A percentile compares a stretch with the other conserved stretches of the same genome.
Conservation (phyloP, 2,797 vertebrate species). For the Enteromius argenteus region DNA sequence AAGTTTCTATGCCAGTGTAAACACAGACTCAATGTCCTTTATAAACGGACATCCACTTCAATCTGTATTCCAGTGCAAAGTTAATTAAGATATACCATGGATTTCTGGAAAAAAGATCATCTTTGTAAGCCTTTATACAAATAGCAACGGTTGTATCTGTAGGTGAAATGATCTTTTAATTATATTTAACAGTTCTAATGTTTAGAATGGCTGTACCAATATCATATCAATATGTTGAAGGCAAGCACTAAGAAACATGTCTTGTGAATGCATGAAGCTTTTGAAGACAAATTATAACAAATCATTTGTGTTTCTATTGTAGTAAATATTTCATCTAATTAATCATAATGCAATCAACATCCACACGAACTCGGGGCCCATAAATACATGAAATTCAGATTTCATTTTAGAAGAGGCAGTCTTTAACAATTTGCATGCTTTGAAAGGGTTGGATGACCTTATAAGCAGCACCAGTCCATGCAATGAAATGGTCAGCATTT, state of each 20-base stretch:
- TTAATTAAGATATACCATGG: neutral
- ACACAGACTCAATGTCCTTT: neutral
- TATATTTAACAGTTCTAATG: neutral
- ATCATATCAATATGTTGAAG: neutral
- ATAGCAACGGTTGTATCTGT: neutral
- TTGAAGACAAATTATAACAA: neutral
- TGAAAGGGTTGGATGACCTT: neutral
- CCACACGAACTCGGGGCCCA: neutral
- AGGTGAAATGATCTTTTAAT: neutral
- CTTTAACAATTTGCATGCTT: neutral
- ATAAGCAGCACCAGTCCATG: neutral
- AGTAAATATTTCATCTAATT: neutral
- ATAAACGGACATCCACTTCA: neutral
- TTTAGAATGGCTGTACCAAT: neutral
- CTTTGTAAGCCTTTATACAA: neutral
- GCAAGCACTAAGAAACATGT: neutral
- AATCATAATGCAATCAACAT: neutral
- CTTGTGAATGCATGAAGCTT: neutral
- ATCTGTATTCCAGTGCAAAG: neutral
- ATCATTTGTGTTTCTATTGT: neutral
- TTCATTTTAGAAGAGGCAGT: neutral
- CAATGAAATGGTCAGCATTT: neutral
- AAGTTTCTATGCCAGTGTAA: constrained; percentile 23
- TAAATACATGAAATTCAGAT: neutral
- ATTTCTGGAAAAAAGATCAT: neutral